Percentiles rank a stretch among this genome's conserved stretches.
Evolutionary conservation across 1,140 invertebrate species (phyloP).

Genomic region (Leptinotarsa texana): DNA sequence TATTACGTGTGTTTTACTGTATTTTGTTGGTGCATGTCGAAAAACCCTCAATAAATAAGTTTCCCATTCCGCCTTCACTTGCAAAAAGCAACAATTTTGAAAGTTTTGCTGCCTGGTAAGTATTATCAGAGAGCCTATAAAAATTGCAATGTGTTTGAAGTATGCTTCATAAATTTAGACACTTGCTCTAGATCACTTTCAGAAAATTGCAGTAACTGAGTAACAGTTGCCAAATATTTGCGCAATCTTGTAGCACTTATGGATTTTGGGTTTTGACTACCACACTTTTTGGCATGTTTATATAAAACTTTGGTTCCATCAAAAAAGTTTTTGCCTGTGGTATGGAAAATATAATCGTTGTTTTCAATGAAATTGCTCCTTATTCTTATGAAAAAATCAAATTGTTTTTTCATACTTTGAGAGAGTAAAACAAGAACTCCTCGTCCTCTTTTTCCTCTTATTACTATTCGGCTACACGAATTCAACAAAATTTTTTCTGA

Average conservation of each 20-base stretch:
- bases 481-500: slow-evolving; percentile 30
- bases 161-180: slow-evolving; percentile 30
- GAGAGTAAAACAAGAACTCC: slow-evolving; percentile 31
- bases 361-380: background rate
- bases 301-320: background rate
- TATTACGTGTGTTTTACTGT: no score
- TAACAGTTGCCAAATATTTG: slow-evolving; percentile 30
- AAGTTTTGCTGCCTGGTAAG: no score
- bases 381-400: no score
- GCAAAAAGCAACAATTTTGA: no score
- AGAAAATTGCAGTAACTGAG: slow-evolving; percentile 31
- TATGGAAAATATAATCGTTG: background rate
- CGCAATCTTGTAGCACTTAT: background rate
- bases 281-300: background rate
- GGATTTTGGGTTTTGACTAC: no score
- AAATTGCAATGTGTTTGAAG: slow-evolving; percentile 15
- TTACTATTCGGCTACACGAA: slow-evolving; percentile 34
- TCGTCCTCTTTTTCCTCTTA: slow-evolving; percentile 34
- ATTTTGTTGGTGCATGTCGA: no score
- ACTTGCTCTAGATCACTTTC: slow-evolving; percentile 32
- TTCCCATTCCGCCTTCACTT: no score
- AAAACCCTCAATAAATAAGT: no score
- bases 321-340: background rate
- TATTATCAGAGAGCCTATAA: background rate
- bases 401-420: background rate